A percentile compares a stretch with the other conserved stretches of the same genome.
Conservation (phyloP, 2,113 vertebrate genomes). For the Festucalex cinctus region DNA sequence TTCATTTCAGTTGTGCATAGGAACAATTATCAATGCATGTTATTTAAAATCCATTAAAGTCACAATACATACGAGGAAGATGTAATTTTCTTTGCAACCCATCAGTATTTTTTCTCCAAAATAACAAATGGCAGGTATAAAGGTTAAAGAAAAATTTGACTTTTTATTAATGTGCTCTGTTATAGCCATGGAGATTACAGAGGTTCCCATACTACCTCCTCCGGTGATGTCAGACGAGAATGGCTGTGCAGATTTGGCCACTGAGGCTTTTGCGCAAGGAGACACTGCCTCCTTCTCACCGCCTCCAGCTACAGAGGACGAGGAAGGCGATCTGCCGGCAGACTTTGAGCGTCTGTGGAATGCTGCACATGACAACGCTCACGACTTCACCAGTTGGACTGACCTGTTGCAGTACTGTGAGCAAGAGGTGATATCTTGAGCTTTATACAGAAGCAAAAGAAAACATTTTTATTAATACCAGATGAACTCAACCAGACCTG, state of each 20-base stretch:
- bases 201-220: constrained; percentile 22
- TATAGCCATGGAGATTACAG: constrained; percentile 52
- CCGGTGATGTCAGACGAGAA: constrained; percentile 41
- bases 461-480: background rate
- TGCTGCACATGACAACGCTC: constrained; percentile 68
- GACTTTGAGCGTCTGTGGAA: constrained; percentile 79
- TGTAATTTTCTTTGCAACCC: too few species aligned
- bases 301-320: constrained; percentile 42
- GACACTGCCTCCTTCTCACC: constrained; percentile 29
- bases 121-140: background rate
- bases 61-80: too few species aligned
- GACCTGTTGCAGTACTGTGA: constrained; percentile 82
- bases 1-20: too few species aligned
- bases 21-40: too few species aligned
- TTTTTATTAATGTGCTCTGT: background rate
- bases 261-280: constrained; percentile 12
- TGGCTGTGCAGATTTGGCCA: background rate
- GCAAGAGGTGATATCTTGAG: constrained; percentile 69
- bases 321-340: constrained; percentile 65
- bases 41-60: too few species aligned
- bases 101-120: too few species aligned
- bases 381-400: constrained; percentile 79
- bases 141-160: background rate
- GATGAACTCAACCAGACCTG: background rate
- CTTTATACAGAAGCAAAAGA: background rate